Percentiles rank a stretch among this genome's conserved stretches.
These are phyloP conservation scores for Aphodius sticticus DNA, from an alignment of 2,888 invertebrate genomes.

Conservation along the genomic window DNA sequence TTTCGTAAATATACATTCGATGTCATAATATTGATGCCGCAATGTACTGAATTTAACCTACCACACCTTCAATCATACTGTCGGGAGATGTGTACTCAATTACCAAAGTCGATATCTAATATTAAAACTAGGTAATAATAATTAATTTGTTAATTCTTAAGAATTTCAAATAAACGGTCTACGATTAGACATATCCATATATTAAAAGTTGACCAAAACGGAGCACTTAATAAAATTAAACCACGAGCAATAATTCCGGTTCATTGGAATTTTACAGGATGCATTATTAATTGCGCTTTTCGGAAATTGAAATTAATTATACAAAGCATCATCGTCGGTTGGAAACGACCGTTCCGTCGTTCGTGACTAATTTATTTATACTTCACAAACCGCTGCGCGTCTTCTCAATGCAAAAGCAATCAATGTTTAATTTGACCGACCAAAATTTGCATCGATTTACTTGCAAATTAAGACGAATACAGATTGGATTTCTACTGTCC, in stretches of 20 bases:
- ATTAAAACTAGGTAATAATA: too few relatives aligned
- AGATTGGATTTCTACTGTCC: neutral
- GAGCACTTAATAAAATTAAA: too few relatives aligned
- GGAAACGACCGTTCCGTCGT: neutral
- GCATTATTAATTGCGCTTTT: neutral
- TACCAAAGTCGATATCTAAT: too few relatives aligned
- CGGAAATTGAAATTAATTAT: neutral
- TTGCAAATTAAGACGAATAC: neutral
- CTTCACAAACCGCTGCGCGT: neutral
- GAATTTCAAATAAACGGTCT: too few relatives aligned
- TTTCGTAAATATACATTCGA: too few relatives aligned
- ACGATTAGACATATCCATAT: too few relatives aligned
- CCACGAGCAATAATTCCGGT: neutral
- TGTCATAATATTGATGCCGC: too few relatives aligned
- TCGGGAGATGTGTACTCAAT: too few relatives aligned
- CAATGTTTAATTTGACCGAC: neutral
- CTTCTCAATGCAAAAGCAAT: neutral
- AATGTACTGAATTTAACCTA: too few relatives aligned
- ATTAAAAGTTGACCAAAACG: too few relatives aligned
- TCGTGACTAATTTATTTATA: neutral
- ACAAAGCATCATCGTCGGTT: neutral
- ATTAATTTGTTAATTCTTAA: too few relatives aligned
- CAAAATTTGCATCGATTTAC: conserved; percentile 4
- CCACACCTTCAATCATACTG: too few relatives aligned
- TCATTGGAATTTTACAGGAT: neutral